Percentiles rank a stretch among this genome's conserved stretches.
Evolutionary conservation across 1,140 invertebrate species (phyloP).

Genomic region (Asbolus verrucosus): DNA sequence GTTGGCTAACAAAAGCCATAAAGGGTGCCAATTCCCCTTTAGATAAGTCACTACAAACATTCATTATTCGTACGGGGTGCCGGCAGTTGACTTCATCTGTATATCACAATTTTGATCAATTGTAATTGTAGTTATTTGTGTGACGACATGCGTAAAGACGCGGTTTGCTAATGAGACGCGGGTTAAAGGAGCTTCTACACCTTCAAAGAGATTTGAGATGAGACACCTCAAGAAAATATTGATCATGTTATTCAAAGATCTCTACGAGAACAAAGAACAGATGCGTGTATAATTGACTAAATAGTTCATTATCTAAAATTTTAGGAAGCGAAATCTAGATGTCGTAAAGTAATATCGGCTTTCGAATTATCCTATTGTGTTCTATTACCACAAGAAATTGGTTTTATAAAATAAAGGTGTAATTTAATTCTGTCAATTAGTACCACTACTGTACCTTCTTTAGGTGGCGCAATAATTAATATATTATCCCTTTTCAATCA

Average conservation of each 20-base stretch:
- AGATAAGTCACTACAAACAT: slow-evolving; percentile 23
- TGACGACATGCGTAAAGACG: slow-evolving; percentile 1
- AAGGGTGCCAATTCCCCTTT: slow-evolving; percentile 22
- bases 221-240: slow-evolving; percentile 22
- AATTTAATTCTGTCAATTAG: slow-evolving; percentile 28
- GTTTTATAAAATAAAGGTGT: slow-evolving; percentile 4
- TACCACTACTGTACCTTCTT: background rate
- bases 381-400: slow-evolving; percentile 8
- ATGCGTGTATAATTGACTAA: slow-evolving; percentile 10
- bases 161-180: slow-evolving; percentile 15
- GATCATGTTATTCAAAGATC: slow-evolving; percentile 9
- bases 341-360: slow-evolving; percentile 13
- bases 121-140: slow-evolving; percentile 9
- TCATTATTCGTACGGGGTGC: slow-evolving; percentile 21
- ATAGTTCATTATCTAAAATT: slow-evolving; percentile 19
- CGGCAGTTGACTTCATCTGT: too few species aligned
- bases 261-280: slow-evolving; percentile 25
- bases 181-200: slow-evolving; percentile 1
- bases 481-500: slow-evolving; percentile 38
- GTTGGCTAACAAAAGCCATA: background rate
- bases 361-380: background rate
- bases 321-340: background rate
- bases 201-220: slow-evolving; percentile 16
- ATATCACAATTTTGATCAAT: slow-evolving; percentile 16
- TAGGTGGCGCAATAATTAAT: slow-evolving; percentile 1